These are phyloP conservation scores for Sweltsa coloradensis DNA, from an alignment of 1,140 invertebrate genomes.

Conservation along the genomic window DNA sequence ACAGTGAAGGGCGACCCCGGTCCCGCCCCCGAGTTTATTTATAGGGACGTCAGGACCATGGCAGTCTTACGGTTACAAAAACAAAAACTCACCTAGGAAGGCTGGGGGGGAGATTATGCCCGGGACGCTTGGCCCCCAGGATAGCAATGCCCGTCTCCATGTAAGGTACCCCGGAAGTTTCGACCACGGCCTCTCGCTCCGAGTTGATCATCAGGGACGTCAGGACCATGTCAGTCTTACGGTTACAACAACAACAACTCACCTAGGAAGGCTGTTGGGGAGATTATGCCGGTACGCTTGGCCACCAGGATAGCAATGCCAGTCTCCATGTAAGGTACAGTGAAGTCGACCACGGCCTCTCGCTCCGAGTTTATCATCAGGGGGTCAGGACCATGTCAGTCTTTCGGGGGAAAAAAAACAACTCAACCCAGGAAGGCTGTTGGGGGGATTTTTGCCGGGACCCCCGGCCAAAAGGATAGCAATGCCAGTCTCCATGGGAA, in stretches of 20 bases:
- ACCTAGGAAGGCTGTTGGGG: conserved; percentile 53
- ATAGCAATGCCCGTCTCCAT: conserved; percentile 56
- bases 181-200: conserved; percentile 38
- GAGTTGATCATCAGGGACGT: conserved; percentile 52
- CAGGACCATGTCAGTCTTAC: conserved; percentile 43
- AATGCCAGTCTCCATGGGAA: too few relatives aligned
- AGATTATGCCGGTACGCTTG: conserved; percentile 50
- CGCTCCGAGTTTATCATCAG: conserved; percentile 51
- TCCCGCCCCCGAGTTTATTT: conserved; percentile 46
- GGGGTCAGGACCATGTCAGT: conserved; percentile 45
- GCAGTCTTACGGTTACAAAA: conserved; percentile 38
- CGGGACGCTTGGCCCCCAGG: conserved; percentile 47
- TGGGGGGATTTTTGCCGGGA: too few relatives aligned
- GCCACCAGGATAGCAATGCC: conserved; percentile 55
- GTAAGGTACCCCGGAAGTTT: conserved; percentile 40
- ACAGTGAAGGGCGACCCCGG: conserved; percentile 32
- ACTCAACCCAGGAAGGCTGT: too few relatives aligned
- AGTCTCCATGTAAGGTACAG: conserved; percentile 50
- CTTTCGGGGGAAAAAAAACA: too few relatives aligned
- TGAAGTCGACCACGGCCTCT: conserved; percentile 32
- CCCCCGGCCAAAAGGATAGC: too few relatives aligned
- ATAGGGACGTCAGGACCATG: conserved; percentile 47
- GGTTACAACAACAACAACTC: conserved; percentile 22
- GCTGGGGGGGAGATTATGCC: conserved; percentile 52
- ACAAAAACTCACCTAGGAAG: conserved; percentile 49